Conservation (phyloP, 37 sponge, comb jelly and placozoan genomes). For the Crambe crambe region DNA sequence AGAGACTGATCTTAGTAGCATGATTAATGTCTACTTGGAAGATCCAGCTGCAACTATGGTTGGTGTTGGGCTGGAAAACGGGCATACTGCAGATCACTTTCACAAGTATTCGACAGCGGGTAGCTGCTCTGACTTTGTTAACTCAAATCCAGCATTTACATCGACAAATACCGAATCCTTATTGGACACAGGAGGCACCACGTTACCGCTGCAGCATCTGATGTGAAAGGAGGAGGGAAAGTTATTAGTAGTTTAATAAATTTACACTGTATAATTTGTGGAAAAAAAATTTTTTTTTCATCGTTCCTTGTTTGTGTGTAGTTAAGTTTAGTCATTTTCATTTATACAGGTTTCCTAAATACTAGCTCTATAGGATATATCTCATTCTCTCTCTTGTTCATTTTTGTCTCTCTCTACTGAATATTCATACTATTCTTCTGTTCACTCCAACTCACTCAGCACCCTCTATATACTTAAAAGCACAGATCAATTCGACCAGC, state of each 20-base stretch:
- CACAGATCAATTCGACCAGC: neutral
- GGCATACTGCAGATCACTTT: slow-evolving; percentile 27
- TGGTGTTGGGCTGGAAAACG: slow-evolving; percentile 28
- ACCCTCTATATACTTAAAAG: too few species aligned
- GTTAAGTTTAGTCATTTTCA: too few species aligned
- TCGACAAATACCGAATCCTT: slow-evolving; percentile 36
- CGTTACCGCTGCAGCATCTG: slow-evolving; percentile 61
- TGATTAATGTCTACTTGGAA: slow-evolving; percentile 67
- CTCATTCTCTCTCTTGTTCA: too few species aligned
- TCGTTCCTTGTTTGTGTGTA: neutral
- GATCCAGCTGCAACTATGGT: neutral
- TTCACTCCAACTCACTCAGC: neutral
- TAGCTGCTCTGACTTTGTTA: slow-evolving; percentile 39
- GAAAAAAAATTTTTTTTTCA: neutral
- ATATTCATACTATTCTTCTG: neutral
- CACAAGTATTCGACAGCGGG: slow-evolving; percentile 29
- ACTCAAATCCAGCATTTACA: neutral
- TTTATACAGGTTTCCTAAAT: too few species aligned
- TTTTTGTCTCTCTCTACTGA: too few species aligned
- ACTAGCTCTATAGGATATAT: too few species aligned
- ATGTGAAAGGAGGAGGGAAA: neutral
- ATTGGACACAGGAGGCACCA: slow-evolving; percentile 11
- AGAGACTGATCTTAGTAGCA: slow-evolving; percentile 56
- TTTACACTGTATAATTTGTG: too few species aligned
- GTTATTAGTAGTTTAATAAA: neutral